Base-by-base conservation (phyloP, 1,140 invertebrate species). In the Scylla paramamosain region DNA sequence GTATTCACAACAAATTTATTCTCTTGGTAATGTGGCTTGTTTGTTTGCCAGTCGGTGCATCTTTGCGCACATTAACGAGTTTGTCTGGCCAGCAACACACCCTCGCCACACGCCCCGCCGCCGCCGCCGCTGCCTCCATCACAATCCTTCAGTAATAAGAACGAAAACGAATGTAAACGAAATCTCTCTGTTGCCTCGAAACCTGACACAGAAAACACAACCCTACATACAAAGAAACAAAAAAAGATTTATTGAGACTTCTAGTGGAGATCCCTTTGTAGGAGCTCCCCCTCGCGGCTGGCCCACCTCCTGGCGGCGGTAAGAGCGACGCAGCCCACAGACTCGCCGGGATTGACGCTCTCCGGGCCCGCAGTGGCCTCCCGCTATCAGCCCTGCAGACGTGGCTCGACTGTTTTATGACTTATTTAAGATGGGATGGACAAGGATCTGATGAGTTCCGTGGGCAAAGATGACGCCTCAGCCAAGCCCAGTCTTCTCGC, bases 331-430 rank as follows among this genome's bases (percentile, higher is more conserved):
- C 82, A 28, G 77, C 89, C 88, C 89, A 48, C 39, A 4, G 7
- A 59, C 82, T 94, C 46, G 77, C 84, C 16, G 83, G 46, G 83
- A 92, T 88, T 77, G 90, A 95, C 90, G 83, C 89, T 48, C 94
- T 92, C 82, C 32, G 39, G 39, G 20, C 67, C 90, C 77, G 94
- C 90, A 92, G 94, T 95, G 59, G 94, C 94, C 91, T 92, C 45
- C 90, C 94, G 32, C 94, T 92, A 92, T 95, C 94, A 95, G 90
- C 32, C 29, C 67, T 48, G 94, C 86, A 92, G 94, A 95, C 94
- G 94, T 95, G 94, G 94, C 91, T 59, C 82, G 94, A 95, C 94
- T 95, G 94, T 95, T 95, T 95, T 95, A 95, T 95, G 94, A 95
- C 94, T 95, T 95, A 95, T 95, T 95, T 95, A 95, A 92, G 94